These are phyloP conservation scores for Synodontis membranacea DNA, from an alignment of 2,113 vertebrate genomes.

Conservation along the genomic window DNA sequence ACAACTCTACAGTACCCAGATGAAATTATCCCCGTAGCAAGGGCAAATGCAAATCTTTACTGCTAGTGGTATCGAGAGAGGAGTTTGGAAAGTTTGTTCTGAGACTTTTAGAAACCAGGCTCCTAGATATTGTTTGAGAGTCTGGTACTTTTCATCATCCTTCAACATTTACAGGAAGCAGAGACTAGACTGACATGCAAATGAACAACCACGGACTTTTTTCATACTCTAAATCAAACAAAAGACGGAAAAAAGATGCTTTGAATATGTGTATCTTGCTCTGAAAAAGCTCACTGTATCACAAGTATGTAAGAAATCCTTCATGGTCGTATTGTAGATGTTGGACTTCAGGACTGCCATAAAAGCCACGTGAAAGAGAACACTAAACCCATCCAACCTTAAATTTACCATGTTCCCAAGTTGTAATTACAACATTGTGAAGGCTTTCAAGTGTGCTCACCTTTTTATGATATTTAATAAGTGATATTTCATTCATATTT, in stretches of 20 bases:
- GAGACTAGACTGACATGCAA: not conserved
- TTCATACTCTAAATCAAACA: not conserved
- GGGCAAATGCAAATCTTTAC: not conserved
- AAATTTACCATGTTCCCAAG: not conserved
- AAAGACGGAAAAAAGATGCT: not conserved
- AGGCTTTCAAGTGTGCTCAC: too few species aligned
- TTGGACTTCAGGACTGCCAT: not conserved
- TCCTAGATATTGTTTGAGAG: not conserved
- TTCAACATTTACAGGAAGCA: not conserved
- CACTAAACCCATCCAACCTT: not conserved
- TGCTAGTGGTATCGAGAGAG: not conserved
- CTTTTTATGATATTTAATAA: too few species aligned
- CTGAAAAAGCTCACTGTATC: not conserved
- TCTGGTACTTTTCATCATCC: not conserved
- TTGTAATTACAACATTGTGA: not conserved
- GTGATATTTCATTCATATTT: too few species aligned
- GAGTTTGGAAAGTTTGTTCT: conserved; percentile 7
- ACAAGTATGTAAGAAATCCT: not conserved
- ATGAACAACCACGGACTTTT: not conserved
- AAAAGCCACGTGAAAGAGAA: not conserved
- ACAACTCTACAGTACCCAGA: not conserved
- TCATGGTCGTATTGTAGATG: not conserved
- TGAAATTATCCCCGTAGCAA: not conserved
- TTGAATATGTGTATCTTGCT: not conserved
- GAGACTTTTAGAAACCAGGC: not conserved